Base-by-base conservation (phyloP, 2,888 invertebrate species). In the Eupeodes latifasciatus region DNA sequence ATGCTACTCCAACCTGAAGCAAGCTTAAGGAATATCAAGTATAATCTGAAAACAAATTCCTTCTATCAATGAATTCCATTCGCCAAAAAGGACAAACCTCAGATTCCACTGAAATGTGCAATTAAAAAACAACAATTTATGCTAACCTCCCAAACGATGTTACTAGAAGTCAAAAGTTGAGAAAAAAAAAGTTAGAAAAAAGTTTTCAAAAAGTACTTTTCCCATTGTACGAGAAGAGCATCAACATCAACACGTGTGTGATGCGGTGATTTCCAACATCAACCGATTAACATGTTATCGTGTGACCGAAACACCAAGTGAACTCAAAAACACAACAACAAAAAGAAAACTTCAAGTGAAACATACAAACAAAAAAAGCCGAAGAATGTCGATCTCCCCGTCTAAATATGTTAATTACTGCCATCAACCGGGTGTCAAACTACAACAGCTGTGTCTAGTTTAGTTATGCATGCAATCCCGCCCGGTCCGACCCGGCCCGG, bases 401-500 rank as follows among this genome's bases (percentile, higher is more conserved):
- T 81, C 76, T 84, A 85, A 88, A 85, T 81, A 88, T 81, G 84
- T 88, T 88, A 88, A 88, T 88, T 84, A 88, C 84, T 77, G 61
- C 87, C 84, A 84, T 81, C 84, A 88, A 11, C 81, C 69, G 77
- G 80, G 62, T 61, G 62, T 85, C 85, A 88, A 81, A 88, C 81
- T 69, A 64, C 81, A 88, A 74, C 87, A 85, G 61, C 77, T 81
- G 85, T 81, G 80, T 55, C 67, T 81, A 81, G 84, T 81, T 77
- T 81, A 81, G 84, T 81, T 77, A 77, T 88, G 85, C 77, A 72
- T 85, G 62, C 76, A 19, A 53, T 34, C 59, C 72, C 44, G 51
- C 44, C 62, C 16, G 72, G 62, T 16, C 53, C 40, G 40, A 9
- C 40, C 40, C 9, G 40, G 5, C 9, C 40, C 5, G 16, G 9